These are phyloP conservation scores for Sarotherodon lohbergeri DNA, from an alignment of 2,113 vertebrate species.

Conservation along the genomic window DNA sequence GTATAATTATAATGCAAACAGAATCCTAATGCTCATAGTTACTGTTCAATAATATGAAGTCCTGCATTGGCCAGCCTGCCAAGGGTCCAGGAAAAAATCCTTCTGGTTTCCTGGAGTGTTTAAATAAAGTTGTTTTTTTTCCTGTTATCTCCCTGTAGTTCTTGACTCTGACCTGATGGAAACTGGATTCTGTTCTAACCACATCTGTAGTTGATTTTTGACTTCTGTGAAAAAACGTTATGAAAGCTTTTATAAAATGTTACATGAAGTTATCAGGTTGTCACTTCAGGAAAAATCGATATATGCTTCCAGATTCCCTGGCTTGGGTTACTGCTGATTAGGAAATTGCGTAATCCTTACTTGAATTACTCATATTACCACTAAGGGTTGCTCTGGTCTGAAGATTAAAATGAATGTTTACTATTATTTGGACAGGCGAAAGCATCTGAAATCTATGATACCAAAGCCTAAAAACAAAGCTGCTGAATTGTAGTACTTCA, in stretches of 20 bases:
- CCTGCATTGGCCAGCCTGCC: background rate
- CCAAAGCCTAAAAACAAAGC: background rate
- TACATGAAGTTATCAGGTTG: background rate
- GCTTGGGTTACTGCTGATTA: background rate
- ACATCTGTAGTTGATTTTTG: background rate
- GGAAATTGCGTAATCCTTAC: background rate
- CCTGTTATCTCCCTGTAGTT: background rate
- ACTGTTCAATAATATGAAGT: background rate
- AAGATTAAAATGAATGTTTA: background rate
- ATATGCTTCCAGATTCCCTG: background rate
- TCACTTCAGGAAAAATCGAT: background rate
- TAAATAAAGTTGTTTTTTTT: background rate
- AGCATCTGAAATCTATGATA: background rate
- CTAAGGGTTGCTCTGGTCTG: background rate
- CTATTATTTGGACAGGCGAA: background rate
- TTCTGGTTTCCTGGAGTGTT: background rate
- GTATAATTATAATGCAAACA: background rate
- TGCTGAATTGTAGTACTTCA: background rate
- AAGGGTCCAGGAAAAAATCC: background rate
- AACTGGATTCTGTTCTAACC: background rate
- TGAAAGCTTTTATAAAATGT: background rate
- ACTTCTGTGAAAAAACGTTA: background rate
- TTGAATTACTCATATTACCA: background rate
- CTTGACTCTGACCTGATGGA: background rate
- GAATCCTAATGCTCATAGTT: background rate